A percentile compares a stretch with the other conserved stretches of the same genome.
Conservation (phyloP, 1,140 invertebrate species). For the Oreohelix idahoensis region DNA sequence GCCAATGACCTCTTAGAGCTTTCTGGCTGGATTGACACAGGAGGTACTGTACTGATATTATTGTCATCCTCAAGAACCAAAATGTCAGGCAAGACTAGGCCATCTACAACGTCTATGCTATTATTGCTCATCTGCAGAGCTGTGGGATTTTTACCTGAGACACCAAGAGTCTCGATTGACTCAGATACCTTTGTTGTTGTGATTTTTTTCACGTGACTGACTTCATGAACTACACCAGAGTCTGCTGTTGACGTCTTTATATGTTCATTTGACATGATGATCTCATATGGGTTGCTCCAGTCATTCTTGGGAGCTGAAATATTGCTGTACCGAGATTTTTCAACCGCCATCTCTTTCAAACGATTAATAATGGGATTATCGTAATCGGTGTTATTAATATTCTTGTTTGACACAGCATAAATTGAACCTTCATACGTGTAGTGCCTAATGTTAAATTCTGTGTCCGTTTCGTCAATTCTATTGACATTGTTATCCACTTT, state of each 20-base stretch:
- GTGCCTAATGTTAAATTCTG: not conserved
- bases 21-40: not conserved
- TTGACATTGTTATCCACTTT: not conserved
- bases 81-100: slow-evolving; percentile 22
- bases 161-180: not conserved
- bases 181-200: slow-evolving; percentile 7
- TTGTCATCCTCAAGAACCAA: not conserved
- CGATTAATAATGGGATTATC: slow-evolving; percentile 42
- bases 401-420: slow-evolving; percentile 36
- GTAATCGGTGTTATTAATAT: not conserved
- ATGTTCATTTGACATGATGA: not conserved
- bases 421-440: slow-evolving; percentile 38
- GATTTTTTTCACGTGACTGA: not conserved
- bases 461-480: not conserved
- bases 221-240: not conserved
- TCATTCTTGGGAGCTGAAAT: not conserved
- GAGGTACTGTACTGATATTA: not conserved
- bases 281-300: not conserved
- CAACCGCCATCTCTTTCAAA: slow-evolving; percentile 44
- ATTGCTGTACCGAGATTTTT: slow-evolving; percentile 23
- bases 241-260: not conserved
- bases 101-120: not conserved
- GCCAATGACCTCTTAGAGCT: not conserved
- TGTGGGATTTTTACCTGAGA: not conserved
- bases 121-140: not conserved